A percentile compares a stretch with the other conserved stretches of the same genome.
Evolutionary conservation across 2,113 vertebrate species (phyloP).

Genomic region (Sorex fumeus): DNA sequence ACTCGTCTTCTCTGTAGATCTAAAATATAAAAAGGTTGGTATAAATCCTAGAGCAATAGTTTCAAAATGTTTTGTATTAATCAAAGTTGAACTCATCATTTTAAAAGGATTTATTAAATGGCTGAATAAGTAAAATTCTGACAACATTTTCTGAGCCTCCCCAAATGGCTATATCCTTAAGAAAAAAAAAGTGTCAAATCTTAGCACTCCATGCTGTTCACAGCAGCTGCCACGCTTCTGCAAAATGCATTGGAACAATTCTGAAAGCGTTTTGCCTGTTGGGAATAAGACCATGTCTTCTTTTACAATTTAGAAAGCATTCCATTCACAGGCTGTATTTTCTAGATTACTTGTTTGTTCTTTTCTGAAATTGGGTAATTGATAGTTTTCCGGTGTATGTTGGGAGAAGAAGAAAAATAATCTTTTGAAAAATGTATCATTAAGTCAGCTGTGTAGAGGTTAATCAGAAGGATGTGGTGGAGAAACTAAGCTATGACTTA

Average conservation of each 20-base stretch:
- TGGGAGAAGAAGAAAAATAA: slow-evolving; percentile 79
- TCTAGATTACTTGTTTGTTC: slow-evolving; percentile 81
- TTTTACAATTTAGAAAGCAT: slow-evolving; percentile 73
- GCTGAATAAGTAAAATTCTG: slow-evolving; percentile 79
- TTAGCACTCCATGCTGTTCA: slow-evolving; percentile 77
- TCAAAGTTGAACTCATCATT: slow-evolving; percentile 61
- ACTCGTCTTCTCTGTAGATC: neutral
- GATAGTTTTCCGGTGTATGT: slow-evolving; percentile 67
- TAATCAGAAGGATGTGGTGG: neutral
- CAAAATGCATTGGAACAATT: slow-evolving; percentile 63
- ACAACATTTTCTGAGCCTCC: slow-evolving; percentile 75
- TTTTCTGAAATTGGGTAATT: slow-evolving; percentile 77
- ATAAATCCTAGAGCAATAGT: slow-evolving; percentile 39
- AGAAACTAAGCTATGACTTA: slow-evolving; percentile 56
- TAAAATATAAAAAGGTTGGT: slow-evolving; percentile 58
- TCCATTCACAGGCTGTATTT: slow-evolving; percentile 66
- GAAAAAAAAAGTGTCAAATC: slow-evolving; percentile 77
- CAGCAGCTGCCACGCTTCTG: slow-evolving; percentile 81
- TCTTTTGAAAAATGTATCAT: slow-evolving; percentile 75
- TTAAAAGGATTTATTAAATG: slow-evolving; percentile 65
- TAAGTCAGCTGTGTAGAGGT: slow-evolving; percentile 58
- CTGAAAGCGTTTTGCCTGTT: slow-evolving; percentile 67
- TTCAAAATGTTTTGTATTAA: slow-evolving; percentile 61
- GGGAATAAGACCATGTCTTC: slow-evolving; percentile 65
- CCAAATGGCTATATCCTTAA: slow-evolving; percentile 80